A percentile compares a stretch with the other conserved stretches of the same genome.
These are phyloP conservation scores for Lepus oiostolus DNA, from an alignment of 2,797 vertebrate species.

Conservation along the genomic window DNA sequence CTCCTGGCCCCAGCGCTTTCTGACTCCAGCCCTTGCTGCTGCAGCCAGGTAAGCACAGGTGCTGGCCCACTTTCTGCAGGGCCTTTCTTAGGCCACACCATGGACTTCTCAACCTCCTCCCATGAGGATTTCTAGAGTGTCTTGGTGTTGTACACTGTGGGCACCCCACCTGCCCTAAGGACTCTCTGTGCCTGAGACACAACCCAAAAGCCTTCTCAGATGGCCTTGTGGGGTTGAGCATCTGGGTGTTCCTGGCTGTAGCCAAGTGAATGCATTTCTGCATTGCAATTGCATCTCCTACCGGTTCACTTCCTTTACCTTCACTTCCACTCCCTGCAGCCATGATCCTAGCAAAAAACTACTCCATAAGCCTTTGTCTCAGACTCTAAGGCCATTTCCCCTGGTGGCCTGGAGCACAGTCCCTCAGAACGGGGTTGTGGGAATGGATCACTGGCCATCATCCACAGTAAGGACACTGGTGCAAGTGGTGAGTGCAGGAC, in stretches of 20 bases:
- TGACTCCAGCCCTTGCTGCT: not conserved
- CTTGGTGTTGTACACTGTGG: not conserved
- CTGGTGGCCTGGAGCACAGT: not conserved
- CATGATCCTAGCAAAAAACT: not conserved
- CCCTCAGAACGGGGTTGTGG: not conserved
- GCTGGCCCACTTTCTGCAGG: not conserved
- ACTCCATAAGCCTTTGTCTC: not conserved
- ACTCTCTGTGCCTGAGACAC: not conserved
- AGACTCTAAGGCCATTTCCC: not conserved
- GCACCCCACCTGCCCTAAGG: not conserved
- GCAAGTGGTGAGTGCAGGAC: not conserved
- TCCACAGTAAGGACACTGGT: not conserved
- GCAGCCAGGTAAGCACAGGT: not conserved
- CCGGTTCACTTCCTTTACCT: not conserved
- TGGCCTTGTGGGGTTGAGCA: not conserved
- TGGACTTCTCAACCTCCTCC: not conserved
- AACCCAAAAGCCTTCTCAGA: not conserved
- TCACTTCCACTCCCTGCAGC: not conserved
- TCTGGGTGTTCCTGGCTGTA: not conserved
- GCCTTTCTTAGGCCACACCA: not conserved
- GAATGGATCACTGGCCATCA: not conserved
- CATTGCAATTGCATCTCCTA: rapidly evolving
- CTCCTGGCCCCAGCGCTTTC: not conserved
- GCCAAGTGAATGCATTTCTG: not conserved
- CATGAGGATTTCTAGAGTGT: not conserved